Base-by-base conservation (phyloP, 1,140 invertebrate species). In the Parasteatoda tepidariorum region DNA sequence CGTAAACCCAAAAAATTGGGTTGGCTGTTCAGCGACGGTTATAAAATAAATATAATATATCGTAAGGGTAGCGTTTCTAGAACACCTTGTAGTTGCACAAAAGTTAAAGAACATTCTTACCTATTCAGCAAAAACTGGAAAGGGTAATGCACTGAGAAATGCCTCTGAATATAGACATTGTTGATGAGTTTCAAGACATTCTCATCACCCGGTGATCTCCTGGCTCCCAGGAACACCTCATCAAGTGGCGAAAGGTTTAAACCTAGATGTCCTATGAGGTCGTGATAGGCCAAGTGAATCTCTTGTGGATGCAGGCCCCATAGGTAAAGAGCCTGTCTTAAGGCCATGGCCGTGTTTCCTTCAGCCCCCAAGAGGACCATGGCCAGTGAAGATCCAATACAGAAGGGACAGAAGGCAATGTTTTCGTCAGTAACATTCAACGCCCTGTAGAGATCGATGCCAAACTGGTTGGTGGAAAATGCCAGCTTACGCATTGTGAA, bases 401-500 rank as follows among this genome's bases (percentile, higher is more conserved):
- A 87, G 84, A 87, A 86, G 6, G 87, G 87, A 70, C 87, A 87
- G 24, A 87, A 74, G 13, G 83, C 86, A n/a, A 84, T 55, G 15
- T 84, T 79, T 9, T 75, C 67, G 55, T 75, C 41, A 13, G 62
- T 83, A 22, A 57, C 24, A 28, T 86, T 71, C 64, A 87, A 78
- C 2, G 86, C 85, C 24, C 86, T 61, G 41, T 86, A 71, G n/a
- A 87, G 31, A 57, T 87, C 87, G 11, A 87, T 48, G 3, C 87
- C 87, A 31, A 87, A 87, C 68, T 87, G 87, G 66, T 87, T 87
- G 55, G 85, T 85, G 7, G 86, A 85, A 26, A 86, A 84, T 0
- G 87, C 86, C 41, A 87, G 64, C 70, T 86, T 87, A 18, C 87
- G 70, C 84, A 87, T 86, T 26, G 81, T 86, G 67, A 85, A 87